Evolutionary conservation across 2,797 vertebrate species (phyloP).

Genomic region (Nyctibius grandis): DNA sequence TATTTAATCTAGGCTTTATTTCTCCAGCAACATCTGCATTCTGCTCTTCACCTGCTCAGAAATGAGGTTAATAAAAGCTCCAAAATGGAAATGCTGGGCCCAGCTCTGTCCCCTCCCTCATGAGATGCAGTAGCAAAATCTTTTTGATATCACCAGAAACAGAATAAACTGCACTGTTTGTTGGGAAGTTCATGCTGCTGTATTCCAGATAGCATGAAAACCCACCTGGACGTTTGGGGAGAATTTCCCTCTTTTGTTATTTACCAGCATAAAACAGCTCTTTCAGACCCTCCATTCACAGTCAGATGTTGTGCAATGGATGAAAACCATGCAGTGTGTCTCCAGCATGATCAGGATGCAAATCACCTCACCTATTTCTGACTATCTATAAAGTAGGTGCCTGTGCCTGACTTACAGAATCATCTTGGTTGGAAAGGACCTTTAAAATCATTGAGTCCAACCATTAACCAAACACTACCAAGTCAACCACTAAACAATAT

Average conservation of each 20-base stretch:
- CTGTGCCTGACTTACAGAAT: neutral
- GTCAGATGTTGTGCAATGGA: neutral
- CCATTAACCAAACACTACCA: neutral
- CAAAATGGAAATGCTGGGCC: neutral
- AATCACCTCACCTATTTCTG: neutral
- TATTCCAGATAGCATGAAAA: neutral
- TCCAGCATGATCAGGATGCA: neutral
- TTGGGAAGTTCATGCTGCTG: neutral
- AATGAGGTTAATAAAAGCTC: constrained; percentile 3
- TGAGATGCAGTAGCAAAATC: constrained; percentile 3
- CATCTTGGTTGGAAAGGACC: neutral
- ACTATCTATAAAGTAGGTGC: neutral
- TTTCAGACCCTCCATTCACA: neutral
- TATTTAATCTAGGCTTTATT: neutral
- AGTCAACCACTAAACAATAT: too few relatives aligned
- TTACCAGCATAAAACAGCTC: neutral
- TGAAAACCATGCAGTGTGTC: neutral
- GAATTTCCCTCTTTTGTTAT: neutral
- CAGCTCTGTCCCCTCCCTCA: neutral
- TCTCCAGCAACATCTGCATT: neutral
- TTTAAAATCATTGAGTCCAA: too few relatives aligned
- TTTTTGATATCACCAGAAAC: neutral
- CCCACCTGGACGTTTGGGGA: neutral
- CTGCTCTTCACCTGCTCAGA: neutral
- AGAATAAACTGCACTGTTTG: neutral